phyloP scores from a whole-genome alignment of 2,888 invertebrate species.

The Conchocele bisecta region DNA sequence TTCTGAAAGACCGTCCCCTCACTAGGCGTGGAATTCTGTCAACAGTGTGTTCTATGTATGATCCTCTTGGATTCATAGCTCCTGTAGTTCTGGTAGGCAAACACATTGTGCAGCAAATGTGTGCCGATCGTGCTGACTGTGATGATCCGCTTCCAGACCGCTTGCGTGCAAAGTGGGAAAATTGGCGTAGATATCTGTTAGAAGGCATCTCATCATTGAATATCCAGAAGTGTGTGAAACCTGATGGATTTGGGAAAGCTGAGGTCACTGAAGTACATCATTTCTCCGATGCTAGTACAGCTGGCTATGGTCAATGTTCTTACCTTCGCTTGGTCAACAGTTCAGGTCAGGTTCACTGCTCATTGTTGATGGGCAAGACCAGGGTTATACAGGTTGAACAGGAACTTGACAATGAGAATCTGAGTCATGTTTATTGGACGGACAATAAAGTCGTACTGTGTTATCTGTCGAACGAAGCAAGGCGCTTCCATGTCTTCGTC shows the following conservation, averaged over 20 bases:
- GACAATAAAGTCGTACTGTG: slow-evolving; percentile 42
- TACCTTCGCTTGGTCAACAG: slow-evolving; percentile 41
- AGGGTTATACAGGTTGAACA: slow-evolving; percentile 24
- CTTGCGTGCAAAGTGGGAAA: slow-evolving; percentile 37
- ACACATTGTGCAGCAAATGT: slow-evolving; percentile 53
- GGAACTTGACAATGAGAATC: slow-evolving; percentile 13
- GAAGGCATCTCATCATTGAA: slow-evolving; percentile 7
- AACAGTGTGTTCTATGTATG: slow-evolving; percentile 49
- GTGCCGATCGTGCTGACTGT: slow-evolving; percentile 43
- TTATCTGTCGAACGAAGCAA: slow-evolving; percentile 31
- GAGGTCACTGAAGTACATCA: slow-evolving; percentile 32
- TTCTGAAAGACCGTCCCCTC: slow-evolving; percentile 31
- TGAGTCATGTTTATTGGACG: slow-evolving; percentile 35
- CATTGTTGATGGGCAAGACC: slow-evolving; percentile 53
- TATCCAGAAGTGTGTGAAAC: slow-evolving; percentile 44
- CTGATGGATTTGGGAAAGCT: slow-evolving; percentile 36
- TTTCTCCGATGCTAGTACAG: slow-evolving; percentile 31
- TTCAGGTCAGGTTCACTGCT: slow-evolving; percentile 37
- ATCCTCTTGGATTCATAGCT: slow-evolving; percentile 54
- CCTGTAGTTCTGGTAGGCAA: slow-evolving; percentile 45
- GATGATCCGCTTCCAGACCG: slow-evolving; percentile 46
- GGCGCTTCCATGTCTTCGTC: slow-evolving; percentile 42
- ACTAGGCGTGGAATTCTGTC: slow-evolving; percentile 50
- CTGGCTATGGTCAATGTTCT: slow-evolving; percentile 54
- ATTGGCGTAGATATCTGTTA: slow-evolving; percentile 45